Percentiles rank a stretch among this genome's conserved stretches.
These are phyloP conservation scores for Euleptes europaea DNA, from an alignment of 2,113 vertebrate species.

Conservation along the genomic window DNA sequence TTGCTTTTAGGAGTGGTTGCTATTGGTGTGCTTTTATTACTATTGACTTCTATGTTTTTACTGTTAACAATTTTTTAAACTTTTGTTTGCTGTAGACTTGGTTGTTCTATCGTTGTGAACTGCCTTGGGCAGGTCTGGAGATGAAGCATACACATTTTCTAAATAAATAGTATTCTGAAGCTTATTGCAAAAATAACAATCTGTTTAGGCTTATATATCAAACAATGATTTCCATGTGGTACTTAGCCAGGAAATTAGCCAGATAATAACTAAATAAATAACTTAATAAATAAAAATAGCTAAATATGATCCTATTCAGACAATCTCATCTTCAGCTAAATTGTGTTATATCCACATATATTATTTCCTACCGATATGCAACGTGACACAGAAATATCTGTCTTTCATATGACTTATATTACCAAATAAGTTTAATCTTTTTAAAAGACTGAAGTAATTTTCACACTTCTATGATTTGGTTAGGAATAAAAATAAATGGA, in stretches of 20 bases:
- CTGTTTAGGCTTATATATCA: background rate
- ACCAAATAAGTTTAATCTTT: background rate
- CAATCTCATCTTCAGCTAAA: background rate
- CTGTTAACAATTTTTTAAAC: too few relatives aligned
- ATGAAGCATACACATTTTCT: too few relatives aligned
- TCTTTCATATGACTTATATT: background rate
- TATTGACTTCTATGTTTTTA: too few relatives aligned
- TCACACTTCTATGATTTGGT: accelerated
- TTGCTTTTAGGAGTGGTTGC: too few relatives aligned
- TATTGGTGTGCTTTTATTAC: too few relatives aligned
- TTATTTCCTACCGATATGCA: background rate
- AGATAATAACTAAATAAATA: background rate
- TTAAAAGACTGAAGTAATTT: background rate
- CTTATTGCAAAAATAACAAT: too few relatives aligned
- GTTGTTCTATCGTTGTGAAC: too few relatives aligned
- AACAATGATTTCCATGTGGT: background rate
- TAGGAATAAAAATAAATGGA: accelerated
- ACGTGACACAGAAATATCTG: background rate
- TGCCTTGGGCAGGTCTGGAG: too few relatives aligned
- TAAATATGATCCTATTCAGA: background rate
- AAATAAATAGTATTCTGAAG: too few relatives aligned
- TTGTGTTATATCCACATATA: background rate
- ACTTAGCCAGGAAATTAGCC: background rate
- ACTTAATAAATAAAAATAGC: background rate
- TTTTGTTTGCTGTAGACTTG: too few relatives aligned